Evolutionary conservation across 1,140 invertebrate species (phyloP), one percentile per base, ranked within the genome.

Genomic region (Phthorimaea operculella): DNA sequence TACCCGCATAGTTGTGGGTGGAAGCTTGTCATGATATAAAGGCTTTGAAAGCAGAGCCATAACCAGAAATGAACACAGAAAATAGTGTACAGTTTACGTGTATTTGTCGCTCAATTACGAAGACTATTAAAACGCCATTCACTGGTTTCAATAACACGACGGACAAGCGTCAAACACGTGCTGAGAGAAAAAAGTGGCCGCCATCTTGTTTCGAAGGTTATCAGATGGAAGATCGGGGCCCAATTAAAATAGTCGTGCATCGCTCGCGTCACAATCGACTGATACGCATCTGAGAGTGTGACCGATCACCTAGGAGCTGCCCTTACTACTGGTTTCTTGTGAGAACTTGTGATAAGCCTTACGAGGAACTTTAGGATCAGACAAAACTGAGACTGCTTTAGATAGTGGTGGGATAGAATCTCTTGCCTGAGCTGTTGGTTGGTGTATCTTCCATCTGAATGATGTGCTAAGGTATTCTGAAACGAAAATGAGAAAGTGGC

Each of bases 231-330:
- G 76, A 84, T 84, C 79, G 58, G 70, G 63, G 64, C 59, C 81
- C 81, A 84, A 84, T 84, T 84, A 84, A 84, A 84, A 84, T 84
- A 80, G 79, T 81, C 76, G 78, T 83, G 79, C 78, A 80, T 80
- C 76, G 74, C 67, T 62, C 70, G 73, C 76, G 79, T 79, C 76
- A 84, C 75, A 76, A 82, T 84, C 81, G 74, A 47, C 48, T 52
- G 78, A 84, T 84, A 81, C 33, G 18, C 62, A 84, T 82, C 81
- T 73, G 67, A 63, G 70, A 62, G 53, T 55, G 65, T 79, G 79
- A 82, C 68, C 74, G 80, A 83, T 83, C 80, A 76, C 79, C 72
- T 76, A 74, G 63, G 62, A 56, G 57, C 51, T 55, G 66, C 48
- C 42, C 16, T 55, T 61, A 68, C 59, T 53, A 50, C 51, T 45